Base-by-base conservation (phyloP, 1,140 invertebrate genomes). In the Gryon sp. region DNA sequence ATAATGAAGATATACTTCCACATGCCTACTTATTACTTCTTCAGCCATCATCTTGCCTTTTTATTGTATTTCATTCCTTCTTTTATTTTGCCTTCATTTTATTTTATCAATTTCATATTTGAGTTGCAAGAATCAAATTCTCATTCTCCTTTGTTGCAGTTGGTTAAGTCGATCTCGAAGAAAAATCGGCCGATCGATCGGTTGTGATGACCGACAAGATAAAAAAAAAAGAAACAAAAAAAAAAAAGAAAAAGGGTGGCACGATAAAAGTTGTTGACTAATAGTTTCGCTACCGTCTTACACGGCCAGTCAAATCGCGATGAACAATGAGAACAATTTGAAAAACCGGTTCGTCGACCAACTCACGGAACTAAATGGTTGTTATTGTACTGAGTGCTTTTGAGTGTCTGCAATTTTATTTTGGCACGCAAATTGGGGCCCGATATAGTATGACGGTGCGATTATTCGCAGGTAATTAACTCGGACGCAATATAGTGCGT, bases 381-480 rank as follows among this genome's bases (percentile, higher is more conserved):
- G 76, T 83, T 78, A 86, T 87, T 87, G 84, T 79, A 63, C 60
- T 38, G 32, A 59, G 48, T 62, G 32, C 30, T n/a, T n/a, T n/a
- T n/a, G 36, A 69, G 41, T 59, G 43, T 70, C 43, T 68, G 59
- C 63, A 68, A 62, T 62, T 75, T 65, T 70, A 70, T 50, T 57
- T n/a, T n/a, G 28, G 24, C 34, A 40, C 32, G 68, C 72, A 48
- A 68, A 77, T 79, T 75, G 72, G 74, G 75, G 50, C 46, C 57
- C 45, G 53, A 50, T 52, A 46, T n/a, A n/a, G 46, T 87, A 86
- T 88, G 87, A 88, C 86, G 82, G 12, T 80, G 87, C 87, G 69
- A 79, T 88, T 88, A 87, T 88, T 78, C 80, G 77, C 72, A 82
- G 70, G 82, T 88, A 89, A 89, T 89, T 89, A 89, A 88, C 85